Conservation (phyloP, 2,113 vertebrate species). For the Malurus melanocephalus region DNA sequence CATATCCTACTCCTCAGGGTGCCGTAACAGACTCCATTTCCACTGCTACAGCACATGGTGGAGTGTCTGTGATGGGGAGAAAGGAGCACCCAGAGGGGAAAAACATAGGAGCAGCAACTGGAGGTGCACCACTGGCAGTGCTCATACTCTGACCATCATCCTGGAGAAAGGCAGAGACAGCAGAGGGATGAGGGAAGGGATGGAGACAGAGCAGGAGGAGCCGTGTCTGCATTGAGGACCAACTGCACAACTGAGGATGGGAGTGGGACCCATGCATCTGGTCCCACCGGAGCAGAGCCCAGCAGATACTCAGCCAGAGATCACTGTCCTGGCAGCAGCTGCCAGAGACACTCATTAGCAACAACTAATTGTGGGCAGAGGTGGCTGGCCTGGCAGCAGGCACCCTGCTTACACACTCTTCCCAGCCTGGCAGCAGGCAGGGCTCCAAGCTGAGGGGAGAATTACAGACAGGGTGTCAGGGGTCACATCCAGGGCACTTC, state of each 20-base stretch:
- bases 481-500: neutral
- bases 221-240: accelerated
- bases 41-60: neutral
- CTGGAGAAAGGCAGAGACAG: neutral
- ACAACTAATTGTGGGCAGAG: neutral
- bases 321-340: neutral
- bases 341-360: neutral
- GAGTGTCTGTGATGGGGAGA: neutral
- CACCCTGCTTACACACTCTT: neutral
- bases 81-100: neutral
- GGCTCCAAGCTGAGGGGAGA: neutral
- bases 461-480: accelerated
- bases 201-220: neutral
- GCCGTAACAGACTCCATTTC: accelerated
- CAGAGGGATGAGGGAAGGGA: neutral
- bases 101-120: neutral
- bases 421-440: neutral
- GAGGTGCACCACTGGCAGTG: neutral
- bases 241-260: accelerated
- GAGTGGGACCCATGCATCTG: accelerated
- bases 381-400: neutral
- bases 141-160: neutral
- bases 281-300: accelerated
- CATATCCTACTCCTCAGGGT: neutral
- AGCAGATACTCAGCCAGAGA: neutral